Percentiles rank a stretch among this genome's conserved stretches.
These are phyloP conservation scores for Uropetala carovei DNA, from an alignment of 2,888 invertebrate species.

Conservation along the genomic window DNA sequence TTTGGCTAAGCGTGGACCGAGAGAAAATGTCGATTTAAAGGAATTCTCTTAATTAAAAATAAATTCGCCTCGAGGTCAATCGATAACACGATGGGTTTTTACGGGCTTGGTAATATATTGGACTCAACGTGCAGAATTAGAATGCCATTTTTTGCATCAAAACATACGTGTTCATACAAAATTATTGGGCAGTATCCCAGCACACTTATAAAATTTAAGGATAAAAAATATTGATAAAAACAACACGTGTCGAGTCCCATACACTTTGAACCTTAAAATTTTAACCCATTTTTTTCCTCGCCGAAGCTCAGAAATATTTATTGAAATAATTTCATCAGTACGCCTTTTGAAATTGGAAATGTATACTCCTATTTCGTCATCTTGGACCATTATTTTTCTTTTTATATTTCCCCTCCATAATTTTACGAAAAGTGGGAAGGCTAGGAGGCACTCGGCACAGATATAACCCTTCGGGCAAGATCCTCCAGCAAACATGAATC, in stretches of 20 bases:
- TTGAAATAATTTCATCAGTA: too few species aligned
- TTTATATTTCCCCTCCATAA: neutral
- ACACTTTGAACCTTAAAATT: too few species aligned
- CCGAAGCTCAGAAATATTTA: too few species aligned
- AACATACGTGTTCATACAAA: neutral
- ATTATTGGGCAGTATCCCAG: too few species aligned
- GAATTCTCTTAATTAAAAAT: slow-evolving; percentile 62
- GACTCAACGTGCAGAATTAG: neutral
- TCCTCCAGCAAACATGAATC: neutral
- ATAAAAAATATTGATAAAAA: too few species aligned
- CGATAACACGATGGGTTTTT: slow-evolving; percentile 28
- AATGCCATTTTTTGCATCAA: neutral
- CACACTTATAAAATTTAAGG: too few species aligned
- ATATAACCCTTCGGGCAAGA: slow-evolving; percentile 19
- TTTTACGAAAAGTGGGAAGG: neutral
- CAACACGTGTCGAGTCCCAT: too few species aligned
- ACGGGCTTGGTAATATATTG: neutral
- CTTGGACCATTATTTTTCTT: neutral
- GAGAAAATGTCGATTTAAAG: slow-evolving; percentile 54
- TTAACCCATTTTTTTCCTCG: too few species aligned
- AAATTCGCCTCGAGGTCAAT: slow-evolving; percentile 47
- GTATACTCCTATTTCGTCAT: neutral
- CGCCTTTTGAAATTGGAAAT: neutral
- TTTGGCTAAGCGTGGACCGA: neutral
- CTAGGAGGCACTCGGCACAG: neutral